These are phyloP conservation scores for Microcebus ravelobensis DNA, from an alignment of 2,113 vertebrate species.

Conservation along the genomic window DNA sequence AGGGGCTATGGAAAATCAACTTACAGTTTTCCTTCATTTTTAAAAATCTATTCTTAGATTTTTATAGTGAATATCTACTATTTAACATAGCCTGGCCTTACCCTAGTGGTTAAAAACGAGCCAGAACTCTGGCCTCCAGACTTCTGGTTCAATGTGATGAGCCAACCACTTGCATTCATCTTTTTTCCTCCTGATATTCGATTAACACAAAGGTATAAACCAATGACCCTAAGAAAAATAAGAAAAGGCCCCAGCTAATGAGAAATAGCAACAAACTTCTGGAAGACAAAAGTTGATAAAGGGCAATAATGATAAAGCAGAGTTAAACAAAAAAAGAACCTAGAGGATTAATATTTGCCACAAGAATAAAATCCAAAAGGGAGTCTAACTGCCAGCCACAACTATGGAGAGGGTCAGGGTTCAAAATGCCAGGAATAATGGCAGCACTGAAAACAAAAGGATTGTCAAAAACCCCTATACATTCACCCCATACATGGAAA, in stretches of 20 bases:
- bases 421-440: neutral
- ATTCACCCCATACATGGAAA: neutral
- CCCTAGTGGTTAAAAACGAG: neutral
- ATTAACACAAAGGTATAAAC: neutral
- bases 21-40: neutral
- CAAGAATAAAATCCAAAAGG: neutral
- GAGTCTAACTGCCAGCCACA: neutral
- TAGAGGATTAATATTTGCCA: neutral
- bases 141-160: neutral
- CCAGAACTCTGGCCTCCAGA: neutral
- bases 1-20: neutral
- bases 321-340: neutral
- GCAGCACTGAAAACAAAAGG: neutral
- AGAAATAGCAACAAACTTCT: constrained; percentile 32
- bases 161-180: neutral
- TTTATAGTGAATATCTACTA: neutral
- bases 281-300: neutral
- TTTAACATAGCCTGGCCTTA: neutral
- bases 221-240: neutral
- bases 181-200: neutral
- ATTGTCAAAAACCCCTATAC: neutral
- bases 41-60: neutral
- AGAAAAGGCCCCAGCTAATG: neutral
- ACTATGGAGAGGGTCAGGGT: neutral
- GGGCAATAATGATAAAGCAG: neutral